Percentiles rank a stretch among this genome's conserved stretches.
phyloP scores from a whole-genome alignment of 2,113 vertebrate species.

The Acanthisitta chloris region DNA sequence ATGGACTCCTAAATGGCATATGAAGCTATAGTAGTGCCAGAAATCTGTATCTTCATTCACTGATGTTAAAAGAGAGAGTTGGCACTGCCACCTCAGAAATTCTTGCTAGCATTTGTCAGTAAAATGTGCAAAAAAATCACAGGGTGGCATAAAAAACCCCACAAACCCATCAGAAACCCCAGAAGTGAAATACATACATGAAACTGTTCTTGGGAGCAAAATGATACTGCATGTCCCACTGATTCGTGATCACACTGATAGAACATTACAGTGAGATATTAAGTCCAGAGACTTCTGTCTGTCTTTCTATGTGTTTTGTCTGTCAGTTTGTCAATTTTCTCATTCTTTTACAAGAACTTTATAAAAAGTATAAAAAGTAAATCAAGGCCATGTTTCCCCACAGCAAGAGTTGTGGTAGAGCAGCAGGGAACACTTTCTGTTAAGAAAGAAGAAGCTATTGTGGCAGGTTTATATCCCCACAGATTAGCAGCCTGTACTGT shows the following conservation, averaged over 20 bases:
- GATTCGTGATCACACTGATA: not conserved
- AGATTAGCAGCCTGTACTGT: not conserved
- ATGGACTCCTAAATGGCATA: not conserved
- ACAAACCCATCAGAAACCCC: not conserved
- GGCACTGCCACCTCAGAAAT: not conserved
- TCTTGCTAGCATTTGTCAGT: not conserved
- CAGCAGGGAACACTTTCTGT: not conserved
- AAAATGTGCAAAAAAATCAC: not conserved
- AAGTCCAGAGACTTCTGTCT: not conserved
- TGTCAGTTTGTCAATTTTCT: not conserved
- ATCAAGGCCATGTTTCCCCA: not conserved
- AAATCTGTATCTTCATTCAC: not conserved
- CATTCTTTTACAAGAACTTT: not conserved
- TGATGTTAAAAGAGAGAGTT: not conserved
- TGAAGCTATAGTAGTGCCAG: not conserved
- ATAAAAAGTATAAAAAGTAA: not conserved
- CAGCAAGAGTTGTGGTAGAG: not conserved
- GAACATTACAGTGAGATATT: not conserved
- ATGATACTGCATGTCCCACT: not conserved
- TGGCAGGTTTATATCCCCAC: not conserved
- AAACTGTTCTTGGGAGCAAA: constrained; percentile 62
- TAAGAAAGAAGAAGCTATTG: not conserved
- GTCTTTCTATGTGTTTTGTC: not conserved
- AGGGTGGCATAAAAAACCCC: not conserved
- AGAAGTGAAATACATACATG: not conserved